These are phyloP conservation scores for Drosophila parvula DNA, from an alignment of 1,140 invertebrate genomes.

Conservation along the genomic window DNA sequence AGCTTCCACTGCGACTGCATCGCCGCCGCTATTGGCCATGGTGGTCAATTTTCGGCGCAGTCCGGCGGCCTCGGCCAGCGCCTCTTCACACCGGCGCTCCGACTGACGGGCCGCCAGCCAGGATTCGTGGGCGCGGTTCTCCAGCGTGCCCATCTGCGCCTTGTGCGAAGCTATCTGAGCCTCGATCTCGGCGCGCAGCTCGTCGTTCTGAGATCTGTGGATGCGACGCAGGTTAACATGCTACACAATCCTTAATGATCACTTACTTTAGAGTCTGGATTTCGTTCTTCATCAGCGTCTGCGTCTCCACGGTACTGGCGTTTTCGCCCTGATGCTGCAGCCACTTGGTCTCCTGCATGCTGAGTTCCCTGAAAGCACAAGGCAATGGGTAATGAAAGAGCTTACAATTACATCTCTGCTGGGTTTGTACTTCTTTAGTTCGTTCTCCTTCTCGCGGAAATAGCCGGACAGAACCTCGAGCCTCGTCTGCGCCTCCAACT, in stretches of 20 bases:
- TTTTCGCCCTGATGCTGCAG: slow-evolving; percentile 93
- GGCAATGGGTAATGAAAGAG: not conserved
- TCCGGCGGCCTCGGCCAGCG: slow-evolving; percentile 89
- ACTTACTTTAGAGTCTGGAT: slow-evolving; percentile 91
- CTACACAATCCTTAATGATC: not conserved
- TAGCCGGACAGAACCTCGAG: slow-evolving; percentile 93
- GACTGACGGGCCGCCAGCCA: slow-evolving; percentile 91
- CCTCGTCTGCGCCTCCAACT: slow-evolving; percentile 91
- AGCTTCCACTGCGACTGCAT: slow-evolving; percentile 34
- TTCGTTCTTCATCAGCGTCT: slow-evolving; percentile 91
- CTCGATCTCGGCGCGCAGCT: slow-evolving; percentile 90
- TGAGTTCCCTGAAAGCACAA: slow-evolving; percentile 87
- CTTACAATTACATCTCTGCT: slow-evolving; percentile 42
- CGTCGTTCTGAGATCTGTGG: slow-evolving; percentile 88
- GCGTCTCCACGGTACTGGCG: slow-evolving; percentile 90
- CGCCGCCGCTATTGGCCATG: slow-evolving; percentile 70
- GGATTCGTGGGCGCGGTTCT: slow-evolving; percentile 91
- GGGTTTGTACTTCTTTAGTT: slow-evolving; percentile 89
- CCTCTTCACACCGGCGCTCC: slow-evolving; percentile 90
- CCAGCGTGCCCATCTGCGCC: slow-evolving; percentile 89
- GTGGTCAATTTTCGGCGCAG: slow-evolving; percentile 89
- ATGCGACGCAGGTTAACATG: not conserved
- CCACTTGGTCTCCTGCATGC: slow-evolving; percentile 92
- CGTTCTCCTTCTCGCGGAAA: slow-evolving; percentile 94
- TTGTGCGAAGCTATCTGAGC: slow-evolving; percentile 92